Evolutionary conservation across 1,140 invertebrate species (phyloP), one percentile per base, ranked within the genome.

Genomic region (Scaptomyza hsui): DNA sequence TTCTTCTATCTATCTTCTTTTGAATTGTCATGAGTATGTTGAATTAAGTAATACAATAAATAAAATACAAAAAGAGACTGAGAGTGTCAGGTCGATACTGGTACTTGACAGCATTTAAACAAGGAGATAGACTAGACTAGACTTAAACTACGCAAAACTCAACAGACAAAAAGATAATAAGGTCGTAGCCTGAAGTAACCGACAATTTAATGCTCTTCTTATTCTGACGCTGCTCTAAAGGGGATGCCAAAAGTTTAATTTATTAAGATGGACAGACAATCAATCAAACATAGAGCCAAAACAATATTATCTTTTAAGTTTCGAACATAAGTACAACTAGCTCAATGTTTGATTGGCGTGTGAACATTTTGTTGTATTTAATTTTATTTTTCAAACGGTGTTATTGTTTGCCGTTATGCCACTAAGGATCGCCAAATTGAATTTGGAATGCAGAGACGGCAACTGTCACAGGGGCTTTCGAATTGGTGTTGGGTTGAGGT

Each of bases 391-490:
- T n/a, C n/a, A n/a, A n/a, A n/a, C n/a, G n/a, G n/a, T n/a, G n/a
- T n/a, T n/a, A n/a, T n/a, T 60, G 37, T 45, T 60, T 37, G 48
- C 52, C 21, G 59, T 52, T 32, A 13, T 47, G 29, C 16, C 19
- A 49, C 21, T 52, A 39, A 18, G 49, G 16, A n/a, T 29, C 19
- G 4, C 60, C 21, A 68, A 81, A 85, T 85, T 86, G 68, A 68
- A 85, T 86, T 86, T 85, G 69, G 76, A 65, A 86, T 67, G 81
- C 60, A 62, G 32, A 70, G 61, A 67, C 47, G 62, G 59, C 75
- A 72, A 65, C 62, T 75, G 79, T 69, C 70, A 75, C 45, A 56
- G 37, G 75, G 56, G 41, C 2, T 21, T 21, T 12, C 18, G 16
- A 4, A 19, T 44, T 19, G 51, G 15, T n/a, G 21, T 61, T 21